Evolutionary conservation across 2,888 invertebrate genomes (phyloP).

Genomic region (Dryadula phaetusa): DNA sequence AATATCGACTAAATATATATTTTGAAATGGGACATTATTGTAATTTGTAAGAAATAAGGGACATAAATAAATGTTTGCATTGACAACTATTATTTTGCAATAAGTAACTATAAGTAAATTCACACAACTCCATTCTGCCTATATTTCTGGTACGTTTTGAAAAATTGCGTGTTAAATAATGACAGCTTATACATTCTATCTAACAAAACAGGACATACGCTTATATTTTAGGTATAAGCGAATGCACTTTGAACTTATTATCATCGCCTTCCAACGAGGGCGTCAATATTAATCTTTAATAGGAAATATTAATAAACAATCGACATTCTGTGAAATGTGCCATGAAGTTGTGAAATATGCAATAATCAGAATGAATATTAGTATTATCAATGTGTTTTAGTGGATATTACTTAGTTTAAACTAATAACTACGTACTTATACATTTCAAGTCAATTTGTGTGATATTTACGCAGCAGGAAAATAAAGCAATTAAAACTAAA

Average conservation of each 20-base stretch:
- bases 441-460: too few species aligned
- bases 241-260: conserved; percentile 10
- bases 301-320: neutral
- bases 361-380: neutral
- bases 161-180: neutral
- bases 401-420: too few species aligned
- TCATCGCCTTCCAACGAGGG: neutral
- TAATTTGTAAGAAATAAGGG: too few species aligned
- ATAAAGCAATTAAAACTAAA: too few species aligned
- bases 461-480: too few species aligned
- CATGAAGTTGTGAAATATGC: neutral
- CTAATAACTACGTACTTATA: too few species aligned
- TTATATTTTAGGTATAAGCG: neutral
- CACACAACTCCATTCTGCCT: too few species aligned
- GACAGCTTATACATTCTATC: neutral
- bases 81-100: neutral
- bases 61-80: neutral
- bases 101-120: too few species aligned
- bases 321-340: neutral
- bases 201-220: neutral
- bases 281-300: neutral
- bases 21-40: too few species aligned
- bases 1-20: too few species aligned
- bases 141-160: neutral
- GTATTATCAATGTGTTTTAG: too few species aligned